Evolutionary conservation across 1,140 invertebrate species (phyloP).

Genomic region (Drosophila malerkotliana): DNA sequence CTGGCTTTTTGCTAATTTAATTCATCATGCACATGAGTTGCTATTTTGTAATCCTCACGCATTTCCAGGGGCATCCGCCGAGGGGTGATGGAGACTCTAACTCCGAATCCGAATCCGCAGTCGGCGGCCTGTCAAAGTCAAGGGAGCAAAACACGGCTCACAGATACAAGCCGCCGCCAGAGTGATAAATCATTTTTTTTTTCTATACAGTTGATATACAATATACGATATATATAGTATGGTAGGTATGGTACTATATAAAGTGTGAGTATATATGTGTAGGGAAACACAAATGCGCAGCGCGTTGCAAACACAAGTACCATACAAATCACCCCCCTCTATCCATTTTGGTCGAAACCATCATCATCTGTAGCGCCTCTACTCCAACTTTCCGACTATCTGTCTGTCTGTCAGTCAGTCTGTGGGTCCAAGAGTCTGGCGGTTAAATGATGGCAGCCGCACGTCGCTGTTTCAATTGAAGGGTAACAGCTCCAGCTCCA

Average conservation of each 20-base stretch:
- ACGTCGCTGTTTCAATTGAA: constrained; percentile 68
- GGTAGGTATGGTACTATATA: constrained; percentile 6
- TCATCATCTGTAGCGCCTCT: constrained; percentile 15
- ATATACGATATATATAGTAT: background rate
- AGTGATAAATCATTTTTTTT: constrained; percentile 79
- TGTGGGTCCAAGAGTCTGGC: constrained; percentile 40
- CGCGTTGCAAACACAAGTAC: constrained; percentile 40
- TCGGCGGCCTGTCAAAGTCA: constrained; percentile 72
- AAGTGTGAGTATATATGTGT: constrained; percentile 20
- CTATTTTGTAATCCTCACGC: constrained; percentile 74
- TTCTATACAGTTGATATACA: constrained; percentile 16
- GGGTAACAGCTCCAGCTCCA: constrained; percentile 54
- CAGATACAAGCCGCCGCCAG: constrained; percentile 39
- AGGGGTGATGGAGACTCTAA: background rate
- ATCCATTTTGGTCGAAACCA: constrained; percentile 8
- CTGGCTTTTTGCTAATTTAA: constrained; percentile 72
- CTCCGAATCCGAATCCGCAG: background rate
- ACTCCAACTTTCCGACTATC: constrained; percentile 22
- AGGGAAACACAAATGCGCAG: constrained; percentile 65
- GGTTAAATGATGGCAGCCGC: constrained; percentile 67
- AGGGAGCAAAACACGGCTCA: constrained; percentile 56
- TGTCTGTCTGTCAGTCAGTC: constrained; percentile 42
- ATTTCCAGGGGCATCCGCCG: constrained; percentile 15
- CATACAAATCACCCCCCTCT: constrained; percentile 13
- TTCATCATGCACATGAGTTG: constrained; percentile 81